Evolutionary conservation across 1,140 invertebrate genomes (phyloP).

Genomic region (Zaprionus capensis): DNA sequence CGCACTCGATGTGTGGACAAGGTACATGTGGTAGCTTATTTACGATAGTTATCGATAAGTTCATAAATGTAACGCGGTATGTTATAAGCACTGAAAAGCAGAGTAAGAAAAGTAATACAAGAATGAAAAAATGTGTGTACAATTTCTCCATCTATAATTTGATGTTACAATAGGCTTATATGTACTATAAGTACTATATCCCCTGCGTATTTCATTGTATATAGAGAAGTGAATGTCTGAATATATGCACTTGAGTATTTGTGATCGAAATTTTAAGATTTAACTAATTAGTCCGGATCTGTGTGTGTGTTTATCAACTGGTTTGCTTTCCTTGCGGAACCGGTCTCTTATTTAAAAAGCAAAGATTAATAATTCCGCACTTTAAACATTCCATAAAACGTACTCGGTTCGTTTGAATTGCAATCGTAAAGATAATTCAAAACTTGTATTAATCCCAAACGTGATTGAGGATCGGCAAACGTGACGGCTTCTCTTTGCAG

Average conservation of each 20-base stretch:
- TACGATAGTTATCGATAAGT: too few relatives aligned
- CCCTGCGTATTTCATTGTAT: background rate
- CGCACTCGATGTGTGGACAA: background rate
- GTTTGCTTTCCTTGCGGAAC: slow-evolving; percentile 24
- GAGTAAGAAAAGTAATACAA: too few relatives aligned
- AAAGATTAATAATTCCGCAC: slow-evolving; percentile 15
- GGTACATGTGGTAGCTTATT: too few relatives aligned
- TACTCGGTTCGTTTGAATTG: background rate
- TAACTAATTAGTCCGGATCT: slow-evolving; percentile 15
- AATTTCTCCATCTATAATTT: too few relatives aligned
- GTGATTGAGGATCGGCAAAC: slow-evolving; percentile 12
- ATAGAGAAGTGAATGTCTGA: background rate
- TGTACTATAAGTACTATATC: too few relatives aligned
- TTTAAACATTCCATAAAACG: slow-evolving; percentile 2
- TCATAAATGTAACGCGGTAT: too few relatives aligned
- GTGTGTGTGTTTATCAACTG: slow-evolving; percentile 21
- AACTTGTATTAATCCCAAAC: slow-evolving; percentile 2
- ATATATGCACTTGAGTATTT: slow-evolving; percentile 3
- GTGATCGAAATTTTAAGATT: slow-evolving; percentile 1
- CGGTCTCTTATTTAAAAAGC: slow-evolving; percentile 19
- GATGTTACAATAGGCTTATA: too few relatives aligned
- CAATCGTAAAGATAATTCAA: background rate
- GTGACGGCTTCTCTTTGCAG: slow-evolving; percentile 8
- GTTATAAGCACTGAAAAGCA: too few relatives aligned
- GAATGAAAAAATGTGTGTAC: too few relatives aligned